These are phyloP conservation scores for Pelobates cultripes DNA, from an alignment of 2,797 vertebrate species.

Conservation along the genomic window DNA sequence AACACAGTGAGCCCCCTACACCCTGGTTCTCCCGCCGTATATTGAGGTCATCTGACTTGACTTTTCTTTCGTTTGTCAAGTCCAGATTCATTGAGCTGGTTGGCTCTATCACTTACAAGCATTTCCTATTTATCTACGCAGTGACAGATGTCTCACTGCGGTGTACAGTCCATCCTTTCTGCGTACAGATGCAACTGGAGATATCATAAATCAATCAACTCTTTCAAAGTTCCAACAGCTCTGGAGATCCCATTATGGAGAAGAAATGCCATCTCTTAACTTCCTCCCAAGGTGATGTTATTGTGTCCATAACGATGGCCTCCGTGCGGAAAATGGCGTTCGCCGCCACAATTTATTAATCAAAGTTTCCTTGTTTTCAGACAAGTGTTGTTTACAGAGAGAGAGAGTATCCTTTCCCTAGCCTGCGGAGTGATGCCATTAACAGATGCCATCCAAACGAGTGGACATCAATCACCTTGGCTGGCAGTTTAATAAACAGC, in stretches of 20 bases:
- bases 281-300: constrained; percentile 60
- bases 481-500: constrained; percentile 72
- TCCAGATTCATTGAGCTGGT: constrained; percentile 15
- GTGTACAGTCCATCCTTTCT: constrained; percentile 42
- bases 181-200: constrained; percentile 64
- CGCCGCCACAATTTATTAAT: constrained; percentile 57
- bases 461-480: constrained; percentile 65
- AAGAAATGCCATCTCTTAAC: constrained; percentile 53
- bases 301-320: constrained; percentile 57
- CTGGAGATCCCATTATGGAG: constrained; percentile 61
- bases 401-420: constrained; percentile 32
- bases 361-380: constrained; percentile 49
- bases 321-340: constrained; percentile 40
- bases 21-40: neutral
- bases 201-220: constrained; percentile 63
- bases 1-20: no score
- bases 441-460: constrained; percentile 61
- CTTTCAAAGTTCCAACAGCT: constrained; percentile 62
- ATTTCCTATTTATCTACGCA: constrained; percentile 23
- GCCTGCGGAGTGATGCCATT: constrained; percentile 57
- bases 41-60: constrained; percentile 1
- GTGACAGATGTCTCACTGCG: constrained; percentile 60
- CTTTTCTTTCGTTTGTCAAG: neutral
- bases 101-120: fast-evolving
- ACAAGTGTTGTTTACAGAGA: constrained; percentile 54